Evolutionary conservation across 2,888 invertebrate genomes (phyloP), one percentile per base, ranked within the genome.

Genomic region (Leptopilina drosophilae): DNA sequence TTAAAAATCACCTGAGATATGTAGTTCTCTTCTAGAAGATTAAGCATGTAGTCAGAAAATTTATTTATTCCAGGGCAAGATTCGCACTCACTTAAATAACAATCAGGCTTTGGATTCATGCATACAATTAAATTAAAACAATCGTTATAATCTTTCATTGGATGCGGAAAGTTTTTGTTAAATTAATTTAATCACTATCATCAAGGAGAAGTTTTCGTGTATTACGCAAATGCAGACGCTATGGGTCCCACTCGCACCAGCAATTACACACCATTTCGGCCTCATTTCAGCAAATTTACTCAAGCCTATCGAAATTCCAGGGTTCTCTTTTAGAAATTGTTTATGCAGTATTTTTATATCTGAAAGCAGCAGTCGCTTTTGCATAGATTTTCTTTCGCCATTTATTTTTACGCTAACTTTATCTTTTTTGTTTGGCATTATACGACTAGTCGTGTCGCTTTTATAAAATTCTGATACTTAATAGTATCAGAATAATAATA

Each of bases 191-290:
- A 65, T 65, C 20, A 33, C 56, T 62, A 64, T 26, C 62, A 76
- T 79, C 49, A 59, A 76, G 62, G 75, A 77, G 26, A 75, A 20
- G 73, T 79, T 81, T 78, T 79, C 65, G 64, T 81, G 69, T 9
- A 67, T 67, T 12, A 46, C 64, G 56, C 76, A 81, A 6, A 81
- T 77, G 64, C 75, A 79, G 8, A 79, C 79, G 12, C n/a, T 64
- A 67, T 79, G 77, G 33, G 77, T 79, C 6, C 78, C 77, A 67
- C 14, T 53, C 15, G 65, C 42, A 64, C 77, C 78, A 59, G 78
- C 65, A 15, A 80, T 42, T n/a, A 80, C 33, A 42, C 80, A 78
- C 53, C 64, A 64, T 46, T 78, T 76, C 11, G 78, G 66, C 64
- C 77, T 65, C 5, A 80, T 15, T 14, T 46, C 33, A 14, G 78